Evolutionary conservation across 2,797 vertebrate genomes (phyloP).

Genomic region (Chelon auratus): DNA sequence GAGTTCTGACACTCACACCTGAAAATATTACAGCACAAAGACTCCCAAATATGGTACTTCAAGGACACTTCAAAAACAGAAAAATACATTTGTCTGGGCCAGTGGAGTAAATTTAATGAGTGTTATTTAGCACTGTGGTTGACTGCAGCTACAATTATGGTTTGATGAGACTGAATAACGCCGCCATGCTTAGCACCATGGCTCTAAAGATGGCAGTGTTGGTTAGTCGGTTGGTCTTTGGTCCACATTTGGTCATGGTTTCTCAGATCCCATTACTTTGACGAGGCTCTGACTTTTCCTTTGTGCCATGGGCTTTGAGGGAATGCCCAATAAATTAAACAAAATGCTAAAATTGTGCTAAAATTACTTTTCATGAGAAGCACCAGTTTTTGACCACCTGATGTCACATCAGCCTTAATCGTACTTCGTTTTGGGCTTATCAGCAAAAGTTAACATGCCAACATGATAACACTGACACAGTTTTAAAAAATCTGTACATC

Average conservation of each 20-base stretch:
- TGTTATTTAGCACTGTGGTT: neutral
- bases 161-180: neutral
- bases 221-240: neutral
- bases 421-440: neutral
- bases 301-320: neutral
- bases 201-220: neutral
- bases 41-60: neutral
- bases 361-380: too few relatives aligned
- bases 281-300: neutral
- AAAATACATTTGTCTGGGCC: neutral
- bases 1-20: neutral
- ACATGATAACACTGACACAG: neutral
- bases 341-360: too few relatives aligned
- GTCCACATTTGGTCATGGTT: neutral
- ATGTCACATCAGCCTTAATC: neutral
- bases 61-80: neutral
- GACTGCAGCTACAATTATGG: neutral
- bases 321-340: neutral
- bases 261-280: neutral
- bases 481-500: neutral
- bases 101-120: neutral
- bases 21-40: constrained; percentile 1
- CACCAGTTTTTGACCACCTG: too few relatives aligned
- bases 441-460: neutral
- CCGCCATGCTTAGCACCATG: neutral